Conservation (phyloP, 2,113 vertebrate species). For the Lichenostomus cassidix region DNA sequence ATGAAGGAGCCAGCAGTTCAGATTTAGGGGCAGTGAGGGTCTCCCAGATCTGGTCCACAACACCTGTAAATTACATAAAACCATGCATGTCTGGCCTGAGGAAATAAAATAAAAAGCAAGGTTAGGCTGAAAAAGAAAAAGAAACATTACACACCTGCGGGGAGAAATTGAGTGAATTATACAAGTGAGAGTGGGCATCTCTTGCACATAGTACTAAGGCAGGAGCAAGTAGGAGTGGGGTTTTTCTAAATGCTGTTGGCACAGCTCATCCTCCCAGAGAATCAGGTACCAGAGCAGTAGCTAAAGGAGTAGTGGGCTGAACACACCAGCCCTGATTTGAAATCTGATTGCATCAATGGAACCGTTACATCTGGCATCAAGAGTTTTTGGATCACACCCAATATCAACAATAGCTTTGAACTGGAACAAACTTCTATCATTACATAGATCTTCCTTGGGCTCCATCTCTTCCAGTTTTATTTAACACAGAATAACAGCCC, state of each 20-base stretch:
- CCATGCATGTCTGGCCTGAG: no score
- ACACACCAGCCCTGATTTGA: background rate
- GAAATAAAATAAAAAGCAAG: background rate
- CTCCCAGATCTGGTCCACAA: background rate
- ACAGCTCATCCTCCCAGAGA: background rate
- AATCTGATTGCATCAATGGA: background rate
- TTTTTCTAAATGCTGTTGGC: background rate
- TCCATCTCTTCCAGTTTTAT: background rate
- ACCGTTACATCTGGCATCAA: background rate
- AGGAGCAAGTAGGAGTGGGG: background rate
- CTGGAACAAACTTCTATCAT: background rate
- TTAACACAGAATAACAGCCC: background rate
- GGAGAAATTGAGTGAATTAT: background rate
- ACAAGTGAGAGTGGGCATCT: background rate
- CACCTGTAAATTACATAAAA: background rate
- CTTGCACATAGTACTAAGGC: background rate
- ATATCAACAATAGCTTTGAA: slow-evolving; percentile 7
- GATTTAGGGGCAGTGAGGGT: background rate
- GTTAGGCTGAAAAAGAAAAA: background rate
- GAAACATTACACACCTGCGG: background rate
- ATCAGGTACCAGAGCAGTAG: background rate
- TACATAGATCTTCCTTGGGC: background rate
- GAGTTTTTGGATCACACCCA: background rate
- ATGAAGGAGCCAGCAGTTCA: background rate
- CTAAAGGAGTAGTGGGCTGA: background rate